Evolutionary conservation across 2,113 vertebrate species (phyloP).

Genomic region (Urocynchramus pylzowi): DNA sequence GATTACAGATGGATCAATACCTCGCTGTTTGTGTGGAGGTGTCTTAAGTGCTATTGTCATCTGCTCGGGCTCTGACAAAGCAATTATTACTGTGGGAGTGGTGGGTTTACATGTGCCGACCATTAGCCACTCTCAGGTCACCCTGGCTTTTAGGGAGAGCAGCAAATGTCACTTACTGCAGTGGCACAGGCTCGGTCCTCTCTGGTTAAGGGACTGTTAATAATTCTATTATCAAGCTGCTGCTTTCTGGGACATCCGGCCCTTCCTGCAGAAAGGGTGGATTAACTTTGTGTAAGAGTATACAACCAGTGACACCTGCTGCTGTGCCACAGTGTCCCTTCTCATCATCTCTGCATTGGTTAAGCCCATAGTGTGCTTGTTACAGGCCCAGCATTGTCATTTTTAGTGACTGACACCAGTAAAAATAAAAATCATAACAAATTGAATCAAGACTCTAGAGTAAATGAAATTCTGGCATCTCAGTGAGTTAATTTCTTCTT

Average conservation of each 20-base stretch:
- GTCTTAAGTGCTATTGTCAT: conserved; percentile 89
- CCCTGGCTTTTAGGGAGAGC: conserved; percentile 82
- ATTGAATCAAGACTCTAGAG: not conserved
- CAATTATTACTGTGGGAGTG: conserved; percentile 83
- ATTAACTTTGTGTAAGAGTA: not conserved
- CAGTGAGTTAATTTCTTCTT: not conserved
- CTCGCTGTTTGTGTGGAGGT: conserved; percentile 83
- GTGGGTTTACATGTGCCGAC: conserved; percentile 67
- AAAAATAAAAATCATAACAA: not conserved
- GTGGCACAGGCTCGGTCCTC: conserved; percentile 73
- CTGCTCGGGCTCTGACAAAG: conserved; percentile 82
- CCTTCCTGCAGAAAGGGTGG: not conserved
- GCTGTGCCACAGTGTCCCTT: not conserved
- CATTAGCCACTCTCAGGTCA: conserved; percentile 75
- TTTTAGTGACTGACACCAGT: not conserved
- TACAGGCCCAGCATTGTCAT: not conserved
- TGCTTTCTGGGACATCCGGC: not conserved
- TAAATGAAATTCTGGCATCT: not conserved
- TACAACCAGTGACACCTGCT: not conserved
- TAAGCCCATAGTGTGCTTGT: not conserved
- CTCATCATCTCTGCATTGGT: not conserved
- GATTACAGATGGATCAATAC: conserved; percentile 87
- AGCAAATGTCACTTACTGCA: conserved; percentile 83
- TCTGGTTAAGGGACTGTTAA: conserved; percentile 43
- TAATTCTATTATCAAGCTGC: conserved; percentile 30